Evolutionary conservation across 2,797 vertebrate genomes (phyloP).

Genomic region (Decapterus maruadsi): DNA sequence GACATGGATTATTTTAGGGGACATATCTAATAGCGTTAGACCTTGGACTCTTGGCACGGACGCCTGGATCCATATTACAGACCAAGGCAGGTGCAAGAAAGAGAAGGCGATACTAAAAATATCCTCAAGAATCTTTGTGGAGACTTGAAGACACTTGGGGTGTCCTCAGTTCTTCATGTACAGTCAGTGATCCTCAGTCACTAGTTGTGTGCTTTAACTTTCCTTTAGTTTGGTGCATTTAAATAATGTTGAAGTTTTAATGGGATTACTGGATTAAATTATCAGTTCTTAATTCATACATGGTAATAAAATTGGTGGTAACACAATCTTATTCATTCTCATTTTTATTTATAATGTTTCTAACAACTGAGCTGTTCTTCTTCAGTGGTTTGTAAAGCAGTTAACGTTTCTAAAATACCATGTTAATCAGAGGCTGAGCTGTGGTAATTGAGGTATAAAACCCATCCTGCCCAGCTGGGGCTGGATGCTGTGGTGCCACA

Average conservation of each 20-base stretch:
- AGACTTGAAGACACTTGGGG: constrained; percentile 66
- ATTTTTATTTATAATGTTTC: neutral
- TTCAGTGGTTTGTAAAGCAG: constrained; percentile 16
- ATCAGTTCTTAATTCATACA: neutral
- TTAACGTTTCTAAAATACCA: constrained; percentile 52
- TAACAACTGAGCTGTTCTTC: neutral
- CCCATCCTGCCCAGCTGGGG: constrained; percentile 24
- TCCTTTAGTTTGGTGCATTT: constrained; percentile 6
- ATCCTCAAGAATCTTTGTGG: constrained; percentile 82
- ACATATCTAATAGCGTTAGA: constrained; percentile 84
- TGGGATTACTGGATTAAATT: neutral
- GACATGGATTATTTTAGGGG: constrained; percentile 86
- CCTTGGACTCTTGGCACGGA: constrained; percentile 83
- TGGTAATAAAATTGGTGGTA: neutral
- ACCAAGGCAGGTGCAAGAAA: constrained; percentile 92
- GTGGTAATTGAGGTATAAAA: constrained; percentile 62
- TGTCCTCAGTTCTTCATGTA: constrained; percentile 37
- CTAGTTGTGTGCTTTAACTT: constrained; percentile 10
- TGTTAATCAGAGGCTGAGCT: constrained; percentile 43
- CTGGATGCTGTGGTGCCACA: constrained; percentile 56
- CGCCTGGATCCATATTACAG: constrained; percentile 88
- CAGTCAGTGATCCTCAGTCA: constrained; percentile 38
- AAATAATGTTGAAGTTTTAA: neutral
- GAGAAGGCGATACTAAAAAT: constrained; percentile 90
- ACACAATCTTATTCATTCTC: neutral